Conservation (phyloP, 2,797 vertebrate genomes). For the Halcyon smyrnensis region DNA sequence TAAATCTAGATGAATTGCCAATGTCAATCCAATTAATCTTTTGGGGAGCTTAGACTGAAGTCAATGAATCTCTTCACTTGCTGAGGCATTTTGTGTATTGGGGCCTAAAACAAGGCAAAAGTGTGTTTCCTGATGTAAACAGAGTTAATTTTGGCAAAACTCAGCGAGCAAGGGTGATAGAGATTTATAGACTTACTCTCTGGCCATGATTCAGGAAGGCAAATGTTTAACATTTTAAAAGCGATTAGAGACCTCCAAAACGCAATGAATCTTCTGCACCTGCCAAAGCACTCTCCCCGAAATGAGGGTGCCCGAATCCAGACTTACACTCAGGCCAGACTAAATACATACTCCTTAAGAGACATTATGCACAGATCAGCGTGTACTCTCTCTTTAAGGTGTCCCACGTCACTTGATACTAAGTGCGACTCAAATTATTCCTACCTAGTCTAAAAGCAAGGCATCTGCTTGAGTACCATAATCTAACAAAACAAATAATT, state of each 20-base stretch:
- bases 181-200: slow-evolving; percentile 59
- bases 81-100: not conserved
- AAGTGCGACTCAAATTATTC: slow-evolving; percentile 58
- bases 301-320: not conserved
- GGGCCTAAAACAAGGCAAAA: not conserved
- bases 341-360: not conserved
- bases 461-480: slow-evolving; percentile 63
- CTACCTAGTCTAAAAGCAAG: slow-evolving; percentile 67
- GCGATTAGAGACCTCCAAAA: slow-evolving; percentile 56
- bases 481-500: slow-evolving; percentile 83
- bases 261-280: slow-evolving; percentile 26
- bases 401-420: slow-evolving; percentile 59
- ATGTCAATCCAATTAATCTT: slow-evolving; percentile 11
- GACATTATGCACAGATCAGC: not conserved
- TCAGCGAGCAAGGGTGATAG: not conserved
- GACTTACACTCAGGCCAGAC: not conserved
- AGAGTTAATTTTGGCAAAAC: slow-evolving; percentile 42
- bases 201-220: slow-evolving; percentile 52
- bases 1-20: not conserved
- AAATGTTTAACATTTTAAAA: slow-evolving; percentile 58
- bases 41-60: not conserved
- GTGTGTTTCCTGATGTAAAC: not conserved
- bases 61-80: not conserved
- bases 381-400: slow-evolving; percentile 23
- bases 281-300: slow-evolving; percentile 4